Base-by-base conservation (phyloP, 2,113 vertebrate genomes). In the Myodes glareolus region DNA sequence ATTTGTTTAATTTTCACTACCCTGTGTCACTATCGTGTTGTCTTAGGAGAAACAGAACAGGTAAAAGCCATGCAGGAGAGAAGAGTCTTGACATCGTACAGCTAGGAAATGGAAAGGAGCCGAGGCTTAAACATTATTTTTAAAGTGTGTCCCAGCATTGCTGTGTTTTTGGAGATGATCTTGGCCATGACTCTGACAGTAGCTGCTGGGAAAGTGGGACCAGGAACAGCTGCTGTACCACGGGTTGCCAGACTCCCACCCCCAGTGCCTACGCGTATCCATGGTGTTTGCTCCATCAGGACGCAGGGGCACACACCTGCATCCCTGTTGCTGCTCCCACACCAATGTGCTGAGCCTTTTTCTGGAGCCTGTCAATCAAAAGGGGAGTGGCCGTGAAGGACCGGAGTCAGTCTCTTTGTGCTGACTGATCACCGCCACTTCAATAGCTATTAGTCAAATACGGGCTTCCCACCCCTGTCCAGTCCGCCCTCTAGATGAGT, bases 171-270 rank as follows among this genome's bases (percentile, higher is more conserved):
- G 65, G 92, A 92, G n/a, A 92, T 52, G 88, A 33, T 76, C 61
- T 88, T 61, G 25, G 67, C 86, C 70, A 55, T 72, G 63, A 61
- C 68, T 36, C 90, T 93, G 63, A 76, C 80, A 68, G 81, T 21
- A 94, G 77, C 78, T 96, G 29, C 63, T 80, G 50, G 84, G 90
- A 88, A 89, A 86, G 88, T 36, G 39, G 55, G 50, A 29, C 36
- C 45, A 76, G 45, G 77, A 92, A 16, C 93, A 93, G 78, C 73
- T 97, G 90, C 42, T 67, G 17, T 23, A 39, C 76, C 70, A 21
- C 23, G 9, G 76, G 76, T 94, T 89, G 91, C 91, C 84, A 94
- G 68, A 76, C 76, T 47, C 91, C 72, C 95, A 67, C 78, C 52
- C 42, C 33, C 16, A 29, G 63, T 93, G 77, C 94, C 96, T 90